Conservation (phyloP, 2,113 vertebrate species). For the Lamprotornis superbus region DNA sequence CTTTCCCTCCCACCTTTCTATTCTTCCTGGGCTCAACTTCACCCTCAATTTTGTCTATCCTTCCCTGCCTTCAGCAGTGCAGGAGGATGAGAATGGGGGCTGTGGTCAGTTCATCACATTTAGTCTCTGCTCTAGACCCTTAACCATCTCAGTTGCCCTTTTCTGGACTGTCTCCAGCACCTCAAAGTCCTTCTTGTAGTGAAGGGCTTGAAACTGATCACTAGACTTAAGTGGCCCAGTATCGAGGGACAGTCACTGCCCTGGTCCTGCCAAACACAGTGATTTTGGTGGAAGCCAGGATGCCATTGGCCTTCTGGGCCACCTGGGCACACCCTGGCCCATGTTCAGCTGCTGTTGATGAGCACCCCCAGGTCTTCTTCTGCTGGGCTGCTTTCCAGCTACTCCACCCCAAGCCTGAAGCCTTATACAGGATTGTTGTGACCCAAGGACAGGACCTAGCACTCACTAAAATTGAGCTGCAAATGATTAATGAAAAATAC, state of each 20-base stretch:
- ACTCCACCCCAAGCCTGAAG: not conserved
- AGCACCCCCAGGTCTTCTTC: not conserved
- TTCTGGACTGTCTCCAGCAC: not conserved
- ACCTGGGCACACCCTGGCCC: not conserved
- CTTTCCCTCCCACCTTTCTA: not conserved
- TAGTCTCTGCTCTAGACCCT: not conserved
- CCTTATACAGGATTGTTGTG: not conserved
- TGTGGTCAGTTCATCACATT: not conserved
- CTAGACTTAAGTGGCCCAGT: too few relatives aligned
- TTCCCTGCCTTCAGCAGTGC: not conserved
- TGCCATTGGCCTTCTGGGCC: not conserved
- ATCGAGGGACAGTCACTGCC: not conserved
- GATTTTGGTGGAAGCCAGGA: not conserved
- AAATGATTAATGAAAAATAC: not conserved
- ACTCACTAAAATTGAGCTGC: not conserved
- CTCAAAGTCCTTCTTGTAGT: not conserved
- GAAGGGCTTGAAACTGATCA: not conserved
- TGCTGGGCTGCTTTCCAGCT: not conserved
- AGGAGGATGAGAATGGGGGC: too few relatives aligned
- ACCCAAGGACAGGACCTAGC: not conserved
- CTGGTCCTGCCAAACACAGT: not conserved
- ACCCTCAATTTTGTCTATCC: not conserved
- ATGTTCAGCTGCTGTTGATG: not conserved
- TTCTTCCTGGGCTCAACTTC: not conserved
- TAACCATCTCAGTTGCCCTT: not conserved